Percentiles rank a stretch among this genome's conserved stretches.
Evolutionary conservation across 2,797 vertebrate genomes (phyloP).

Genomic region (Emydoidea blandingii): DNA sequence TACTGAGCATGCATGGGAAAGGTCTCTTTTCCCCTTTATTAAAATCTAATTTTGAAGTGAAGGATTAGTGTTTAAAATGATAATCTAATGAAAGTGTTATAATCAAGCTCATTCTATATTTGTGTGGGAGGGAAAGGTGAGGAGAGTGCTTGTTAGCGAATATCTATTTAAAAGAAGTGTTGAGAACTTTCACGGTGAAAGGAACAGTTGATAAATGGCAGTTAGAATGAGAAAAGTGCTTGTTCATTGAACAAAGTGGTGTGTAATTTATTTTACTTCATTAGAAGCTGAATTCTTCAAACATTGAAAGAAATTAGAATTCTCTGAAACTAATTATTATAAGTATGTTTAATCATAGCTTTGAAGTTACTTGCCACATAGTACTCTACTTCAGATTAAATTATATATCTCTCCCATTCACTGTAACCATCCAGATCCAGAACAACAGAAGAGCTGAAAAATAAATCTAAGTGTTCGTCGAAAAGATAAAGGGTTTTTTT

Average conservation of each 20-base stretch:
- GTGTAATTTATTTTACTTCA: slow-evolving; percentile 80
- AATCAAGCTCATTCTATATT: not conserved
- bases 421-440: slow-evolving; percentile 30
- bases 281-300: slow-evolving; percentile 78
- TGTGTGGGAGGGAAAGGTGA: not conserved
- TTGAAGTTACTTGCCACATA: slow-evolving; percentile 72
- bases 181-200: slow-evolving; percentile 64
- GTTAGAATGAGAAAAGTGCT: slow-evolving; percentile 72
- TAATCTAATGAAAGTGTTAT: not conserved
- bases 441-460: not conserved
- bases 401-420: slow-evolving; percentile 57
- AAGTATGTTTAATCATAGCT: slow-evolving; percentile 80
- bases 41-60: not conserved
- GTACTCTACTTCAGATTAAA: slow-evolving; percentile 64
- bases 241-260: slow-evolving; percentile 76
- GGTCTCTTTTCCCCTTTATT: not conserved
- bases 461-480: slow-evolving; percentile 18
- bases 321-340: slow-evolving; percentile 78
- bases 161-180: slow-evolving; percentile 57
- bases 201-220: slow-evolving; percentile 74
- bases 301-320: slow-evolving; percentile 69
- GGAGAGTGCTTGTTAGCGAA: not conserved
- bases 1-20: not conserved
- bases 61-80: not conserved
- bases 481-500: slow-evolving; percentile 16